phyloP scores from a whole-genome alignment of 1,140 invertebrate genomes.

The Hermetia illucens region DNA sequence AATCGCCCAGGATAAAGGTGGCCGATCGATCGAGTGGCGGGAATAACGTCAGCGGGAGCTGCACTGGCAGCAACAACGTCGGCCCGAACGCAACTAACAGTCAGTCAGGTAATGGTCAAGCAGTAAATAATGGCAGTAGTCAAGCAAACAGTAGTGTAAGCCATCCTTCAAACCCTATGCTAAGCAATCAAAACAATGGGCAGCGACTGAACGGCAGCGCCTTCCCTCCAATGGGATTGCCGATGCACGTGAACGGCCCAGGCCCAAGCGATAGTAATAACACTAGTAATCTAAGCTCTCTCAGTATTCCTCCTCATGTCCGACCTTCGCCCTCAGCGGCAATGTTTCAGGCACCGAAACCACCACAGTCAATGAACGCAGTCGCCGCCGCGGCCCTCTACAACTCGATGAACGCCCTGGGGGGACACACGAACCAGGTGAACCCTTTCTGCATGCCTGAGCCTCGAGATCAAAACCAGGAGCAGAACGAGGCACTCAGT shows the following conservation, averaged over 20 bases:
- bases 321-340: constrained; percentile 47
- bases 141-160: constrained; percentile 15
- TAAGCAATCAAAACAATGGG: constrained; percentile 11
- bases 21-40: constrained; percentile 43
- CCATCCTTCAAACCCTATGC: constrained; percentile 9
- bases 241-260: constrained; percentile 5
- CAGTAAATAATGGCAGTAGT: constrained; percentile 20
- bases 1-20: constrained; percentile 66
- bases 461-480: constrained; percentile 33
- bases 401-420: constrained; percentile 33
- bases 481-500: constrained; percentile 88
- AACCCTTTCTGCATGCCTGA: constrained; percentile 51
- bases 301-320: constrained; percentile 45
- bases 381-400: constrained; percentile 45
- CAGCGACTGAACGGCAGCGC: constrained; percentile 35
- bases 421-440: constrained; percentile 31
- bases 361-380: constrained; percentile 51
- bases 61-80: constrained; percentile 1
- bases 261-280: constrained; percentile 6
- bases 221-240: constrained; percentile 31
- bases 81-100: constrained; percentile 27
- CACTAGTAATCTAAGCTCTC: constrained; percentile 6
- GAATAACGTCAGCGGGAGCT: constrained; percentile 3
- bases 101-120: constrained; percentile 43
- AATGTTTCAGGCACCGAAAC: constrained; percentile 68